Conservation (phyloP, 2,888 invertebrate genomes). For the Ophonus ardosiacus region DNA sequence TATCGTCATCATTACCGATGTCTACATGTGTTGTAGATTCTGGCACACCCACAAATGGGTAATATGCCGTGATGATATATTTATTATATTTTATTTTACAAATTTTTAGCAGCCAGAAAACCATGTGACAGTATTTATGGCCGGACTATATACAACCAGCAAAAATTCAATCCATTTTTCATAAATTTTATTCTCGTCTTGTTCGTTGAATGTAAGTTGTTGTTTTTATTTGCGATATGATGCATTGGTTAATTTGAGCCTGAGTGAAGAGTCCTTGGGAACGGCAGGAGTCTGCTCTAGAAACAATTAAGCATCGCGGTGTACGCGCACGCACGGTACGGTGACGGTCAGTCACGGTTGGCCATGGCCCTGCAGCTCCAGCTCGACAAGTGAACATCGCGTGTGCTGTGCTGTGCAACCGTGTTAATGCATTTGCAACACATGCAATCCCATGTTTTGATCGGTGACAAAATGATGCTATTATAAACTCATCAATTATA, state of each 20-base stretch:
- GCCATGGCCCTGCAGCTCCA: slow-evolving; percentile 16
- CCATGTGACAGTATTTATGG: too few species aligned
- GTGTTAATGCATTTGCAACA: neutral
- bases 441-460: neutral
- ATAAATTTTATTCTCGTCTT: neutral
- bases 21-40: too few species aligned
- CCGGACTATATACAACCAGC: too few species aligned
- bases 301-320: slow-evolving; percentile 57
- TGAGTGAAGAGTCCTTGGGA: slow-evolving; percentile 49
- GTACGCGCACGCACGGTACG: neutral
- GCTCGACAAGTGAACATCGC: neutral
- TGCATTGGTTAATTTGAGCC: slow-evolving; percentile 59
- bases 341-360: slow-evolving; percentile 34
- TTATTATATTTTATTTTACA: too few species aligned
- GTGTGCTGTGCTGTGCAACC: neutral
- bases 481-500: slow-evolving; percentile 2
- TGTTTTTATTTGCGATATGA: slow-evolving; percentile 27
- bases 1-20: too few species aligned
- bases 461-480: neutral
- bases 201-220: neutral
- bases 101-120: too few species aligned
- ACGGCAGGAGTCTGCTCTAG: slow-evolving; percentile 53
- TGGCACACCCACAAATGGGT: too few species aligned
- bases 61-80: too few species aligned
- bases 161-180: too few species aligned